Conservation (phyloP, 2,888 invertebrate species). For the Tolmerus cingulatus region DNA sequence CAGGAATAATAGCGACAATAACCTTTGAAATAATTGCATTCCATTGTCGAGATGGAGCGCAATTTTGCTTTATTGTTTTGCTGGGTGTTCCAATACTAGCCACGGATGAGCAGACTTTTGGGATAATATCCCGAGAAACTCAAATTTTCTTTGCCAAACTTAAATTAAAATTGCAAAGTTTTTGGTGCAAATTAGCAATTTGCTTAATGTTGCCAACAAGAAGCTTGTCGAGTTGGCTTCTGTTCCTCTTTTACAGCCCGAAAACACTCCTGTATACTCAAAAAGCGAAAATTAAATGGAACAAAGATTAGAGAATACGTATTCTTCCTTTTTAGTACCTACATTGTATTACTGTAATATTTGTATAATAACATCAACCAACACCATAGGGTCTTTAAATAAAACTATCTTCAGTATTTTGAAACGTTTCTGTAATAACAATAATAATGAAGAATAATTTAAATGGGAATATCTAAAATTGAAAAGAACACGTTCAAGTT, state of each 20-base stretch:
- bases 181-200: neutral
- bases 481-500: too few relatives aligned
- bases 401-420: too few relatives aligned
- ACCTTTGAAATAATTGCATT: neutral
- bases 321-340: too few relatives aligned
- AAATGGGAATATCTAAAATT: too few relatives aligned
- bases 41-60: neutral
- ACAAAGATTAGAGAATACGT: too few relatives aligned
- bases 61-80: neutral
- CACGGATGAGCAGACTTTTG: neutral
- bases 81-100: neutral
- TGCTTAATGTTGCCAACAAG: neutral
- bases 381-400: too few relatives aligned
- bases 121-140: neutral
- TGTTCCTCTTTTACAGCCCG: neutral
- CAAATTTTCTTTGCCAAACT: neutral
- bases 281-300: too few relatives aligned
- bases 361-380: too few relatives aligned
- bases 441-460: too few relatives aligned
- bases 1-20: neutral
- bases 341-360: too few relatives aligned
- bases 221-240: neutral
- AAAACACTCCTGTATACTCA: neutral
- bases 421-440: too few relatives aligned
- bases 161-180: neutral